Evolutionary conservation across 2,888 invertebrate species (phyloP).

Genomic region (Acholoe squamosa): DNA sequence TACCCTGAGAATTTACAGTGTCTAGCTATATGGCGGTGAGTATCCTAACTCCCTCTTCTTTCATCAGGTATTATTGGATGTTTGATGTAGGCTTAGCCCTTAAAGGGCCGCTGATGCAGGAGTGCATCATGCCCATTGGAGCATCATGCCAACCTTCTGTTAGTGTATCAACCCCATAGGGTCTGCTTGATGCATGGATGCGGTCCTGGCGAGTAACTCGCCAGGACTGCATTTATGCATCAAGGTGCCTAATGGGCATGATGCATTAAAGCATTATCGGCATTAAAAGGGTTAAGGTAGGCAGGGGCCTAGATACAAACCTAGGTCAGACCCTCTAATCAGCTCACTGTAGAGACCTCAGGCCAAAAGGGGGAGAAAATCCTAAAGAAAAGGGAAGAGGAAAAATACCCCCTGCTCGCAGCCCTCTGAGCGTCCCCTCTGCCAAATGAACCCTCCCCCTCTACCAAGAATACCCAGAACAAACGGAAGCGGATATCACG

Average conservation of each 20-base stretch:
- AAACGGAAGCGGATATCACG: conserved; percentile 37
- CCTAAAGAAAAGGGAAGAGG: neutral
- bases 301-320: neutral
- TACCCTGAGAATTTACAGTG: too few relatives aligned
- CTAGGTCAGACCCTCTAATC: neutral
- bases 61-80: conserved; percentile 2
- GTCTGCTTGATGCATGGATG: too few relatives aligned
- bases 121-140: too few relatives aligned
- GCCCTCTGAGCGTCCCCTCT: neutral
- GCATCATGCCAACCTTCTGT: too few relatives aligned
- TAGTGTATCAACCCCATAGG: too few relatives aligned
- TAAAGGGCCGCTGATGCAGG: too few relatives aligned
- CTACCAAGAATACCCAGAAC: neutral
- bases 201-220: too few relatives aligned
- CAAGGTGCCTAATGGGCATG: too few relatives aligned
- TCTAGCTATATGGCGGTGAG: too few relatives aligned
- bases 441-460: conserved; percentile 8
- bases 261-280: too few relatives aligned
- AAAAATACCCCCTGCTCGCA: neutral
- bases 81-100: conserved; percentile 15
- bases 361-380: neutral
- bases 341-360: neutral
- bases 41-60: neutral
- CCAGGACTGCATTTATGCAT: too few relatives aligned
- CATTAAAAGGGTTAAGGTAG: neutral